phyloP scores from a whole-genome alignment of 2,888 invertebrate species.

The Danaus chrysippus region DNA sequence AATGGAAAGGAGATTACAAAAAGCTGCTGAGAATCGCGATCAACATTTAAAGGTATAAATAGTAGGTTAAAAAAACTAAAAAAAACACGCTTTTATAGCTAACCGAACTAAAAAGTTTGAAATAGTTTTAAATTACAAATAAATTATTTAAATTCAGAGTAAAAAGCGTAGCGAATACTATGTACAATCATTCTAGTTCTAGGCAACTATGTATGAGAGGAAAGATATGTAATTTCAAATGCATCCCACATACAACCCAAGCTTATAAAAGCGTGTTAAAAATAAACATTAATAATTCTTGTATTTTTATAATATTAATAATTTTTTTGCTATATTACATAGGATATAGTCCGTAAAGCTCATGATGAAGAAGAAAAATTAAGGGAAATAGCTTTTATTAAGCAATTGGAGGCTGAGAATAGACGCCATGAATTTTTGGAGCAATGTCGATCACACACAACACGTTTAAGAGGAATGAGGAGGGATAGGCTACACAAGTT shows the following conservation, averaged over 20 bases:
- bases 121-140: too few relatives aligned
- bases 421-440: slow-evolving; percentile 94
- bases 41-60: slow-evolving; percentile 85
- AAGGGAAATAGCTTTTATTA: slow-evolving; percentile 98
- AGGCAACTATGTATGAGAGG: too few relatives aligned
- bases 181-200: too few relatives aligned
- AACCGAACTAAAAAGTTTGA: too few relatives aligned
- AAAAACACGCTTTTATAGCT: too few relatives aligned
- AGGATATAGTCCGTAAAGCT: slow-evolving; percentile 94
- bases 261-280: too few relatives aligned
- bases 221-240: too few relatives aligned
- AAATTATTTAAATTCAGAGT: too few relatives aligned
- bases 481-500: slow-evolving; percentile 90
- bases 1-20: slow-evolving; percentile 87
- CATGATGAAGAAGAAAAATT: slow-evolving; percentile 98
- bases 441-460: slow-evolving; percentile 86
- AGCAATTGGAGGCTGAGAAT: slow-evolving; percentile 96
- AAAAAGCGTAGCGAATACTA: too few relatives aligned
- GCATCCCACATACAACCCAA: too few relatives aligned
- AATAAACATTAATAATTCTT: background rate
- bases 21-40: slow-evolving; percentile 94
- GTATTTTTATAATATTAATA: background rate
- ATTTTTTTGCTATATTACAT: slow-evolving; percentile 10
- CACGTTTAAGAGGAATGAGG: slow-evolving; percentile 86
- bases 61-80: too few relatives aligned